Conservation (phyloP, 2,888 invertebrate species). For the Odontothrips loti region DNA sequence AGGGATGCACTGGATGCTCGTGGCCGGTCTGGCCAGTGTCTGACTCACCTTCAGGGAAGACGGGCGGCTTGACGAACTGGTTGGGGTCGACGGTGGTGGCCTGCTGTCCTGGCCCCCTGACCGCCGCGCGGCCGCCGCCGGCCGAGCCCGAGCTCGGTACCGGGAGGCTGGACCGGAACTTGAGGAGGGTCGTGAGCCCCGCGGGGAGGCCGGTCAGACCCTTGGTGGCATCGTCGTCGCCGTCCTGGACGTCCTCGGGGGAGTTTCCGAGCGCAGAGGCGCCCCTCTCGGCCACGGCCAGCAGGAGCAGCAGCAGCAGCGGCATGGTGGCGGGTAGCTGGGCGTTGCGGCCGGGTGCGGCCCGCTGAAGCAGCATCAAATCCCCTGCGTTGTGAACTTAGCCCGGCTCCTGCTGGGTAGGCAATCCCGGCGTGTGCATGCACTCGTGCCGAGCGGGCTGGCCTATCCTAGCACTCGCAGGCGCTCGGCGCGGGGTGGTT, state of each 20-base stretch:
- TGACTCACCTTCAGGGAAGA: background rate
- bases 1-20: too few relatives aligned
- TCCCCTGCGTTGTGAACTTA: background rate
- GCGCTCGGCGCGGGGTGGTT: too few relatives aligned
- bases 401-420: background rate
- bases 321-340: background rate
- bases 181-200: background rate
- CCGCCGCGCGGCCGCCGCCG: background rate
- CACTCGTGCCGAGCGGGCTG: background rate
- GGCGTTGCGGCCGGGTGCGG: background rate
- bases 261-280: background rate
- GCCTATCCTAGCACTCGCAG: too few relatives aligned
- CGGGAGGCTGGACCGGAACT: background rate
- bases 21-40: too few relatives aligned
- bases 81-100: slow-evolving; percentile 4
- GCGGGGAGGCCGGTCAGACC: background rate
- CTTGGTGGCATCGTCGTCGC: background rate
- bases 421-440: background rate
- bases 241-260: background rate
- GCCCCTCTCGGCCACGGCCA: background rate
- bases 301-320: background rate
- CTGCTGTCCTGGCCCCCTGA: background rate
- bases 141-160: background rate
- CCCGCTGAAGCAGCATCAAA: background rate
- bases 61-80: slow-evolving; percentile 11